phyloP scores from a whole-genome alignment of 2,113 vertebrate genomes.

The Prunella fulvescens region DNA sequence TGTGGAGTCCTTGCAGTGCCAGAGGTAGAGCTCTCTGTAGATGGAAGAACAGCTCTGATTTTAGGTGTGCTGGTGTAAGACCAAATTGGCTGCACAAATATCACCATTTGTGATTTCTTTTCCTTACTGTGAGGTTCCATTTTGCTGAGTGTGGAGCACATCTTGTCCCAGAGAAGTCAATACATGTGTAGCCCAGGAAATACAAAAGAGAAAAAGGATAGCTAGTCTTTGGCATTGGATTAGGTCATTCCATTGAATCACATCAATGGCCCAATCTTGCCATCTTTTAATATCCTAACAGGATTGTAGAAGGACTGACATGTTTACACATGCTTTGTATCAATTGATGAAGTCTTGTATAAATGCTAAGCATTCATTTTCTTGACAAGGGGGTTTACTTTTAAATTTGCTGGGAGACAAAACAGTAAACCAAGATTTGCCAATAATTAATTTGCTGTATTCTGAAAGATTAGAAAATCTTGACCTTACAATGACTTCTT shows the following conservation, averaged over 20 bases:
- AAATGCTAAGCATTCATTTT: not conserved
- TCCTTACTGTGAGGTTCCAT: accelerated
- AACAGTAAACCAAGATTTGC: not conserved
- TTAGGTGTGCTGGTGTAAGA: not conserved
- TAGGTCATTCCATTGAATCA: not conserved
- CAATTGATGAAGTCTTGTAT: not conserved
- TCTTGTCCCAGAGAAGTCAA: not conserved
- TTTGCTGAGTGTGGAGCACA: not conserved
- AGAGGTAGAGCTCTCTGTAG: not conserved
- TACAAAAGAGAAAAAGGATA: not conserved
- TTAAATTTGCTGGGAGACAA: not conserved
- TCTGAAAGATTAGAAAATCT: not conserved
- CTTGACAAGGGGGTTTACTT: not conserved
- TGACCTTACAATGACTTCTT: not conserved
- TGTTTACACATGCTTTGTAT: not conserved
- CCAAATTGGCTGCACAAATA: not conserved
- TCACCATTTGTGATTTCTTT: not conserved
- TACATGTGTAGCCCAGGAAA: accelerated
- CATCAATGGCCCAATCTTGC: not conserved
- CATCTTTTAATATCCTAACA: not conserved
- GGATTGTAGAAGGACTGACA: not conserved
- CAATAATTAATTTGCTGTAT: not conserved
- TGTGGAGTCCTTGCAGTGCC: not conserved
- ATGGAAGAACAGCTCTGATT: not conserved
- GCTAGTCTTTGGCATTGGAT: not conserved